Conservation (phyloP, 2,113 vertebrate genomes). For the Entosphenus tridentatus region DNA sequence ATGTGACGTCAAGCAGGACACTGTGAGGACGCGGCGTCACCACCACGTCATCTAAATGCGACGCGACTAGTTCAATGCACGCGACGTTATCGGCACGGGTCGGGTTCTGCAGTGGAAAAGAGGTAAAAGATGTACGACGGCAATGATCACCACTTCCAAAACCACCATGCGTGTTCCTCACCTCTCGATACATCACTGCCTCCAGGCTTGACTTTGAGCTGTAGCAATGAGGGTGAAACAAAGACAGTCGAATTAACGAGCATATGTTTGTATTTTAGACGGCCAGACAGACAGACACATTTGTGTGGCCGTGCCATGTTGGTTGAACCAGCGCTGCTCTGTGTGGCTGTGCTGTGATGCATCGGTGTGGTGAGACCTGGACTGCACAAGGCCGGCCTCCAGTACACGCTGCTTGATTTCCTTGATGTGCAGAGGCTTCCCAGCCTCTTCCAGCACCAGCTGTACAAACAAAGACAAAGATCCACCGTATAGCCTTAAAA, state of each 20-base stretch:
- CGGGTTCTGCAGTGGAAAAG: background rate
- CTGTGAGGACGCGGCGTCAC: background rate
- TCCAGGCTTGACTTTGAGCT: slow-evolving; percentile 43
- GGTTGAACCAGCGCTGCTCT: no score
- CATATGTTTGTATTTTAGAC: no score
- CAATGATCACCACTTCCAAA: no score
- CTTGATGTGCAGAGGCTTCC: slow-evolving; percentile 41
- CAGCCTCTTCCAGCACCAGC: slow-evolving; percentile 38
- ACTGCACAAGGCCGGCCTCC: slow-evolving; percentile 36
- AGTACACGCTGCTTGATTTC: slow-evolving; percentile 42
- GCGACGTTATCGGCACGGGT: background rate
- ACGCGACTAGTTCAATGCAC: background rate
- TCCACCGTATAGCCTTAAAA: background rate
- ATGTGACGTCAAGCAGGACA: no score
- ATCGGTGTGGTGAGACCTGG: slow-evolving; percentile 21
- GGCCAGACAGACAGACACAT: no score
- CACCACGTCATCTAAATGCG: background rate
- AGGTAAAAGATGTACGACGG: background rate
- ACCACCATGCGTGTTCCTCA: slow-evolving; percentile 15
- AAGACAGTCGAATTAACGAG: no score
- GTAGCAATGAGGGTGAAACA: background rate
- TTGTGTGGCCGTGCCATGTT: no score
- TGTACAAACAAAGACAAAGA: slow-evolving; percentile 11
- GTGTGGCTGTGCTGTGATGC: no score
- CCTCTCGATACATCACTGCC: slow-evolving; percentile 44